Base-by-base conservation (phyloP, 2,888 invertebrate genomes). In the Tuta absoluta region DNA sequence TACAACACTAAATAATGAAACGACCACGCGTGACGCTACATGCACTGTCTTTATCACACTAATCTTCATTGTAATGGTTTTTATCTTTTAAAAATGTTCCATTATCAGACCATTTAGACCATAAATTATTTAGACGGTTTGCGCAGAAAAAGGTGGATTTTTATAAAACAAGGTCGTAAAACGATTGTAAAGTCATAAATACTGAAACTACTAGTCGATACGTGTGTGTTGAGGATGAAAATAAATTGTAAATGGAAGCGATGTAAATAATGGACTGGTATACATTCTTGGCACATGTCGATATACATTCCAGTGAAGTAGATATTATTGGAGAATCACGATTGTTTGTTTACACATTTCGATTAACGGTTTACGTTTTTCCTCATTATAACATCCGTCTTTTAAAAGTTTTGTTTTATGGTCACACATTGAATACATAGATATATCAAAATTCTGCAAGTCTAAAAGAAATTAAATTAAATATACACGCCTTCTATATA, bases 91-190 rank as follows among this genome's bases (percentile, higher is more conserved):
- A 75, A 62, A 76, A 70, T 71, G 68, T 72, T 68, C 70, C 71
- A 76, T 86, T 89, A 89, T 89, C 89, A 24, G 14, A 3, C 23
- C 45, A 76, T 68, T n/a, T 72, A 73, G 76, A 72, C 76, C 75
- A 75, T 89, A 87, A 85, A 86, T 87, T 85, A 85, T 79, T 84
- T 80, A 77, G 79, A 79, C 76, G 74, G 79, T 77, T 74, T 63
- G 65, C 72, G 69, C 78, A 77, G 77, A 83, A 84, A 81, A 76
- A 74, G 24, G 37, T 19, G 4, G 28, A 61, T 48, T 33, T 28
- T 17, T 23, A 8, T 53, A 53, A 62, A 62, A 51, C 37, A 63
- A n/a, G 2, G 28, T 28, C 2, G 33, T 33, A 7, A 33, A 33
- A 33, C 10, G 33, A 8, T n/a, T 61, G 19, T 49, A 49, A 23